These are phyloP conservation scores for Cyprinodon variegatus DNA, from an alignment of 2,113 vertebrate genomes.

Conservation along the genomic window DNA sequence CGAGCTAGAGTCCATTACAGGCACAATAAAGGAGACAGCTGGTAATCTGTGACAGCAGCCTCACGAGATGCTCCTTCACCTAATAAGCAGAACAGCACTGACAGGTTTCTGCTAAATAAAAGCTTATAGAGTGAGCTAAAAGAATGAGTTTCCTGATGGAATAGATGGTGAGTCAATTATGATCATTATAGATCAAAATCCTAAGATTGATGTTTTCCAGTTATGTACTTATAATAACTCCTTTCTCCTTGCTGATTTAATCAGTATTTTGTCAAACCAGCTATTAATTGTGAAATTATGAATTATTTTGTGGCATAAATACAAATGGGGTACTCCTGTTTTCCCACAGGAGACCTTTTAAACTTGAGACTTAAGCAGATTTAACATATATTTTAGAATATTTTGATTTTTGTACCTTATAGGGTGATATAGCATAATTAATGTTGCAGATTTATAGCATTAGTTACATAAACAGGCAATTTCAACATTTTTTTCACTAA, in stretches of 20 bases:
- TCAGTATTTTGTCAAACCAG: neutral
- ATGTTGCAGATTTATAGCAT: neutral
- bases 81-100: neutral
- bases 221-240: neutral
- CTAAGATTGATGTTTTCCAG: neutral
- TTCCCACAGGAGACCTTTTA: neutral
- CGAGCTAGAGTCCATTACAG: constrained; percentile 17
- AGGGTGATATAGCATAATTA: too few relatives aligned
- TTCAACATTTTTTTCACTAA: neutral
- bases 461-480: neutral
- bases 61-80: constrained; percentile 13
- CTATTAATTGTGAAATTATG: neutral
- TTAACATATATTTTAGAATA: neutral
- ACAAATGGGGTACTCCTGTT: neutral
- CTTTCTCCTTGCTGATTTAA: neutral
- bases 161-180: neutral
- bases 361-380: neutral
- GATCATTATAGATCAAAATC: neutral
- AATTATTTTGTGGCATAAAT: neutral
- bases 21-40: constrained; percentile 19
- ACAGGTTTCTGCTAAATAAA: constrained; percentile 14
- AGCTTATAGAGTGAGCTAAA: neutral
- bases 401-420: too few relatives aligned
- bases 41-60: neutral
- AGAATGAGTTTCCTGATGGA: neutral